These are phyloP conservation scores for Ennomos quercinarius DNA, from an alignment of 2,888 invertebrate species.

Conservation along the genomic window DNA sequence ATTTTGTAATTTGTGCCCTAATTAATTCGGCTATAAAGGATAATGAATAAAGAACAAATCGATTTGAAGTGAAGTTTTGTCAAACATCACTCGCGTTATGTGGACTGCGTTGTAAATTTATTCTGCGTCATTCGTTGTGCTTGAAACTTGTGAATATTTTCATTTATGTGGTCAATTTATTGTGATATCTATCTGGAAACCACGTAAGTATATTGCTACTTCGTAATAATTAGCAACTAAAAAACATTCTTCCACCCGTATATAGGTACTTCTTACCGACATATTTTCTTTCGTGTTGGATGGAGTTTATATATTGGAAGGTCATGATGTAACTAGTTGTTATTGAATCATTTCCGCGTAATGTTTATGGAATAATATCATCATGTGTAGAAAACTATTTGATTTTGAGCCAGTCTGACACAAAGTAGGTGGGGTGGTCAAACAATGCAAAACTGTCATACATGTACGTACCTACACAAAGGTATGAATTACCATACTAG, in stretches of 20 bases:
- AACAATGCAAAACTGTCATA: conserved; percentile 17
- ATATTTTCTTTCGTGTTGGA: conserved; percentile 25
- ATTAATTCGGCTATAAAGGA: conserved; percentile 53
- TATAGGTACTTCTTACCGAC: conserved; percentile 8
- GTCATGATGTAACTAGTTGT: conserved; percentile 53
- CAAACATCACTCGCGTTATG: conserved; percentile 66
- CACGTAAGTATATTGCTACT: conserved; percentile 47
- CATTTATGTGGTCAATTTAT: conserved; percentile 1
- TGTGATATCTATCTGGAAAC: conserved; percentile 31
- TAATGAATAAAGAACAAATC: conserved; percentile 65
- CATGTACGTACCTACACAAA: conserved; percentile 13
- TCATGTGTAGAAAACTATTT: neutral
- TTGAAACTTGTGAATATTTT: conserved; percentile 40
- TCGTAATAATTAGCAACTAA: neutral
- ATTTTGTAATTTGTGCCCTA: conserved; percentile 66
- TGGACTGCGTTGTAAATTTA: conserved; percentile 67
- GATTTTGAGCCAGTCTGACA: conserved; percentile 1
- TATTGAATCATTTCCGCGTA: conserved; percentile 44
- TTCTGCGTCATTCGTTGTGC: conserved; percentile 71
- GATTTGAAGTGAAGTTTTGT: conserved; percentile 72
- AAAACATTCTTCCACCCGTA: neutral
- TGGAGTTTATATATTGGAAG: conserved; percentile 45
- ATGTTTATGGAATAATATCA: neutral
- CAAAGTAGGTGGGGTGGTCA: conserved; percentile 1
- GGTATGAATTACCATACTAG: conserved; percentile 6